Evolutionary conservation across 2,113 vertebrate genomes (phyloP).

Genomic region (Edolisoma coerulescens): DNA sequence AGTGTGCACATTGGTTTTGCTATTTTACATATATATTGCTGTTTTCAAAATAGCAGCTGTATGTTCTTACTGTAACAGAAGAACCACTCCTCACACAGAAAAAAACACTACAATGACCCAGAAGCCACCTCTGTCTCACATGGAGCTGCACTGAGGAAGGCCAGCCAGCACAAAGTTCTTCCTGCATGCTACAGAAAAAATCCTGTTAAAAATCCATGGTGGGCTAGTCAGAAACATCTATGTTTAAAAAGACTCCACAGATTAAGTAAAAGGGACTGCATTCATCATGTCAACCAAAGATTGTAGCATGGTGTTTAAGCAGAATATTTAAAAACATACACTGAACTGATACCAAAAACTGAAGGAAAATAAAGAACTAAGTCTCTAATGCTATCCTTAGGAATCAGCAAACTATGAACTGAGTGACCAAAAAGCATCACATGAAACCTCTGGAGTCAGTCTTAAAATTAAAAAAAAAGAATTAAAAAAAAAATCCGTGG

Average conservation of each 20-base stretch:
- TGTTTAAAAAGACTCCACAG: neutral
- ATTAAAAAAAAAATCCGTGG: neutral
- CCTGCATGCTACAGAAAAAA: neutral
- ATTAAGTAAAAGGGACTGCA: neutral
- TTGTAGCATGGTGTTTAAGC: accelerated
- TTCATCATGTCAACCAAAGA: neutral
- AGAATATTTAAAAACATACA: neutral
- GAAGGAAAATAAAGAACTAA: neutral
- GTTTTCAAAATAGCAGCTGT: neutral
- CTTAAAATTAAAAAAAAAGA: neutral
- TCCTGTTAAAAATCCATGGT: neutral
- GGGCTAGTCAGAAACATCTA: neutral
- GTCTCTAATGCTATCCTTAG: neutral
- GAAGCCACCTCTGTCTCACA: neutral
- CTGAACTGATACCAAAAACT: neutral
- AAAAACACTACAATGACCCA: neutral
- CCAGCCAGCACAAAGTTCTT: neutral
- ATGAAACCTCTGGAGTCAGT: neutral
- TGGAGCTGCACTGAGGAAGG: neutral
- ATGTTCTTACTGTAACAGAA: neutral
- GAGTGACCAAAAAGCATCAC: neutral
- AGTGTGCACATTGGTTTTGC: neutral
- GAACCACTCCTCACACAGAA: neutral
- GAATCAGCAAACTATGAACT: neutral
- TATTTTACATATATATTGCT: neutral